These are phyloP conservation scores for Regulus satrapa DNA, from an alignment of 2,113 vertebrate species.

Conservation along the genomic window DNA sequence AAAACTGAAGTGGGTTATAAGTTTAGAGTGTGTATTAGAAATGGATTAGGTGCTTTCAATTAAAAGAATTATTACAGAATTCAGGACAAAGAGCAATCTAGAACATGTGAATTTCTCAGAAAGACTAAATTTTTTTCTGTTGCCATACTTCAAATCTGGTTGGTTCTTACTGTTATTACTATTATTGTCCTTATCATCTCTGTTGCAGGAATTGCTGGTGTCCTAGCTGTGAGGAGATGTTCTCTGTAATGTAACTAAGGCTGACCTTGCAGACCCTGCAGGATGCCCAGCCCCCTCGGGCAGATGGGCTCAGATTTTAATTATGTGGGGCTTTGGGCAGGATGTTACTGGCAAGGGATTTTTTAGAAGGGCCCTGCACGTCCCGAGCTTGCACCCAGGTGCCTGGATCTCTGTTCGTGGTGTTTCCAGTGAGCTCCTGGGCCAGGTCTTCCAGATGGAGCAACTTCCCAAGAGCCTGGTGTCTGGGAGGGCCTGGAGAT, in stretches of 20 bases:
- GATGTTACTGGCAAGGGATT: background rate
- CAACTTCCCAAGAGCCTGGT: background rate
- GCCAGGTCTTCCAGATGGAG: background rate
- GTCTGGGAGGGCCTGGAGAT: background rate
- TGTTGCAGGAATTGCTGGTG: background rate
- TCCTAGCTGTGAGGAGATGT: background rate
- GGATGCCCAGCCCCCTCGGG: background rate
- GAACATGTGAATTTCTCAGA: background rate
- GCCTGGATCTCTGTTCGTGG: background rate
- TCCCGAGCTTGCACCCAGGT: background rate
- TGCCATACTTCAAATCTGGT: background rate
- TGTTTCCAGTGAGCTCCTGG: background rate
- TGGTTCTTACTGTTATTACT: background rate
- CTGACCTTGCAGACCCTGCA: background rate
- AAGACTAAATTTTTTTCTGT: accelerated
- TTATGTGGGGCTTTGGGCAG: background rate
- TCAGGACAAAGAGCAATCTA: background rate
- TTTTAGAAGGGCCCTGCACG: background rate
- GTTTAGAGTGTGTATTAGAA: background rate
- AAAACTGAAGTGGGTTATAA: background rate
- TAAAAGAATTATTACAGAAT: background rate
- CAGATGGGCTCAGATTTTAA: background rate
- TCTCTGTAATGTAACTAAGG: background rate
- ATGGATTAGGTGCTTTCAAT: background rate
- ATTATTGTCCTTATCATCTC: background rate